Percentiles rank a stretch among this genome's conserved stretches.
Conservation (phyloP, 2,888 invertebrate species). For the Hanleya hanleyi region DNA sequence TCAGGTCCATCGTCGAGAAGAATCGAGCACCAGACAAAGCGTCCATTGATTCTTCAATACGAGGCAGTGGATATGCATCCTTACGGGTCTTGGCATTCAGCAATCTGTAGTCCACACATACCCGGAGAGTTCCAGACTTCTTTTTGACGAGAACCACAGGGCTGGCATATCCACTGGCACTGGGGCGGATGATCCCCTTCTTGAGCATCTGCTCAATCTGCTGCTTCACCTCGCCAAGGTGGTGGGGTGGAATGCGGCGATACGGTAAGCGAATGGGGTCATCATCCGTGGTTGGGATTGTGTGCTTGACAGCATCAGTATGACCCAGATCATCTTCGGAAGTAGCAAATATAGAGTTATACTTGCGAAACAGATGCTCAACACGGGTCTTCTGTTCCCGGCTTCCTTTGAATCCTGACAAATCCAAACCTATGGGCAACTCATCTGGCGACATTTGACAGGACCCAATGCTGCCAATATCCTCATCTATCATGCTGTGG, state of each 20-base stretch:
- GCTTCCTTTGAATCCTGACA: neutral
- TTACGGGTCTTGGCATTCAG: conserved; percentile 13
- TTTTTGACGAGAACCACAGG: conserved; percentile 25
- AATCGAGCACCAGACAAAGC: neutral
- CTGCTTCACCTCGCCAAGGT: neutral
- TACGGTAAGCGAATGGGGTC: neutral
- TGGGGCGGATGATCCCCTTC: conserved; percentile 16
- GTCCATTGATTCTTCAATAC: conserved; percentile 19
- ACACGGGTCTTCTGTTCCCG: neutral
- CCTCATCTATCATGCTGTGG: too few relatives aligned
- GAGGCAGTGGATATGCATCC: conserved; percentile 21
- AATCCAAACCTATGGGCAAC: neutral
- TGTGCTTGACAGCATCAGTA: neutral
- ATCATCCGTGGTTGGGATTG: neutral
- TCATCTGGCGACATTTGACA: too few relatives aligned
- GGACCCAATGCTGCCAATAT: too few relatives aligned
- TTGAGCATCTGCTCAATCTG: neutral
- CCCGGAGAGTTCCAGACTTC: conserved; percentile 5
- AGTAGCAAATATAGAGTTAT: neutral
- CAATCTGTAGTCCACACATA: conserved; percentile 16
- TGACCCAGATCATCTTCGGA: neutral
- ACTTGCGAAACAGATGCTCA: neutral
- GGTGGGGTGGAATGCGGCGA: neutral
- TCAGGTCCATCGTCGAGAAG: conserved; percentile 17
- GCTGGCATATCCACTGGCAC: conserved; percentile 13